A percentile compares a stretch with the other conserved stretches of the same genome.
Evolutionary conservation across 2,113 vertebrate species (phyloP).

Genomic region (Hippolais icterina): DNA sequence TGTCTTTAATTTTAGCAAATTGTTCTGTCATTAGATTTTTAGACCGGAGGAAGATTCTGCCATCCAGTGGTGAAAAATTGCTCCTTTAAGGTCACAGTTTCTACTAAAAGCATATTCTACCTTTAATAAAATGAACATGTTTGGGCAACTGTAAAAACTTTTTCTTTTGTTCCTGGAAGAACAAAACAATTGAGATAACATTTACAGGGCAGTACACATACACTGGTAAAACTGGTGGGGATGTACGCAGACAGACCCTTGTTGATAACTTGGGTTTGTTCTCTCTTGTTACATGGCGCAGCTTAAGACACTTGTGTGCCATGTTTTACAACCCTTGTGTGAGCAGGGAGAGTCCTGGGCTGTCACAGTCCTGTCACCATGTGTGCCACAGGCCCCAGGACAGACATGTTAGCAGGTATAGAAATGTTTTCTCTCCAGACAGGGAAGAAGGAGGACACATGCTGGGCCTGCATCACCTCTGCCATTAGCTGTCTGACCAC

Average conservation of each 20-base stretch:
- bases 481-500: not conserved
- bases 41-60: conserved; percentile 55
- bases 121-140: not conserved
- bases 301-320: not conserved
- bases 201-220: not conserved
- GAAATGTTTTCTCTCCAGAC: not conserved
- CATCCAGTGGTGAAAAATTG: conserved; percentile 53
- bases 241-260: fast-evolving
- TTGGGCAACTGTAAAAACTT: not conserved
- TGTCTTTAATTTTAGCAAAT: conserved; percentile 28
- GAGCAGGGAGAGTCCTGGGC: not conserved
- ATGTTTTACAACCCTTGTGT: not conserved
- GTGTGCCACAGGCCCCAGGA: not conserved
- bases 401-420: fast-evolving
- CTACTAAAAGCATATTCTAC: not conserved
- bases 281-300: not conserved
- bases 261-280: not conserved
- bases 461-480: not conserved
- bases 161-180: not conserved
- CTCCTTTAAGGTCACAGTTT: not conserved
- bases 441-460: fast-evolving
- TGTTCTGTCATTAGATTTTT: not conserved
- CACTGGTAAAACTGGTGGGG: not conserved
- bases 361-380: not conserved
- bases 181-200: not conserved